Evolutionary conservation across 1,140 invertebrate species (phyloP), one percentile per base, ranked within the genome.

Genomic region (Pinna nobilis): DNA sequence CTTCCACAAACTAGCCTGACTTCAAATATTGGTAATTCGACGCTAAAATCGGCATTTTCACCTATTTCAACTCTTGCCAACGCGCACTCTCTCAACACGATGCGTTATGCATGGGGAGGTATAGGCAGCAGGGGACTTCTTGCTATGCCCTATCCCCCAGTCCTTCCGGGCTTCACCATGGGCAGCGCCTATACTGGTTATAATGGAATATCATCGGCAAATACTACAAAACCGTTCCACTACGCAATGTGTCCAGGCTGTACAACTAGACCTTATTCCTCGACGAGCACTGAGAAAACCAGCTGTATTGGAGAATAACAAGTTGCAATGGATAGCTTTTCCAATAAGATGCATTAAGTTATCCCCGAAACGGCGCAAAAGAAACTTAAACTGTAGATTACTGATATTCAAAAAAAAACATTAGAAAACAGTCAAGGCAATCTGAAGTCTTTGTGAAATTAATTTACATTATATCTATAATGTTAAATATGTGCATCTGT

Each of bases 21-120:
- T 20, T 49, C 64, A 23, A 57, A 53, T 25, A 44, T 53, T 15
- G 25, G 61, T 49, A 50, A 64, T 15, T 63, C 65, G 39, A 53
- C 72, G 2, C 37, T 68, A 32, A 74, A 68, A 55, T 74, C 72
- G n/a, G 72, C 72, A 64, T 74, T 74, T 69, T 74, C 72, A n/a
- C 72, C 72, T 0, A 74, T 74, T 13, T 74, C 72, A 18, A 63
- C 72, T 11, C 39, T 74, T 33, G 72, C 72, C 18, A 74, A 64
- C 39, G 72, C 72, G 20, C 64, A 67, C 35, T 68, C 72, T 18
- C 20, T 74, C 18, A 74, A 74, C 55, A 55, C 72, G 6, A 68
- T 74, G 59, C 61, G 72, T 47, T 68, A 74, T 47, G 65, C 72
- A 9, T 74, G 72, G 72, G 72, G 72, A 37, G 60, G 65, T 15